Conservation (phyloP, 2,888 invertebrate species). For the Melangyna quadrimaculata region DNA sequence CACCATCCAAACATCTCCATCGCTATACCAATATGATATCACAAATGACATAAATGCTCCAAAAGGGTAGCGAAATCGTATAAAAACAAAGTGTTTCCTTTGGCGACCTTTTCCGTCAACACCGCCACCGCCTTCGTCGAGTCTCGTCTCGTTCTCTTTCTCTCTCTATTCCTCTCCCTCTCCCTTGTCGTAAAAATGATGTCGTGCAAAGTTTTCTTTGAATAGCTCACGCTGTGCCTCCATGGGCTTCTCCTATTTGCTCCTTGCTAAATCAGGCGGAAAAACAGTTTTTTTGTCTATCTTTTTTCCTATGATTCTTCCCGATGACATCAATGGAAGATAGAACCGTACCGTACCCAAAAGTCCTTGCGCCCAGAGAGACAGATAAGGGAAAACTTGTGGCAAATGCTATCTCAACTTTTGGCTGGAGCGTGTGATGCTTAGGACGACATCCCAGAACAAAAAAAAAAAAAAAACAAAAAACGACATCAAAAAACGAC, state of each 20-base stretch:
- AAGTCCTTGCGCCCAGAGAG: constrained; percentile 20
- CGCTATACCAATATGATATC: constrained; percentile 40
- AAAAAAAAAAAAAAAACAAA: background rate
- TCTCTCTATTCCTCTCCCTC: background rate
- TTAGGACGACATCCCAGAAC: constrained; percentile 8
- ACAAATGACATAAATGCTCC: constrained; percentile 56
- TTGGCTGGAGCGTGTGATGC: constrained; percentile 52
- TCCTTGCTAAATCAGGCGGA: constrained; percentile 65
- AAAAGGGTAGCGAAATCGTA: constrained; percentile 38
- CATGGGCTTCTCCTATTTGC: constrained; percentile 40
- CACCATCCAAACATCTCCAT: constrained; percentile 18
- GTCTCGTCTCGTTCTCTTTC: no score
- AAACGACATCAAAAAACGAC: background rate
- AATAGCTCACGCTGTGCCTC: constrained; percentile 36
- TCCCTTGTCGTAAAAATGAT: constrained; percentile 40
- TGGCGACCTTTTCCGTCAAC: constrained; percentile 48
- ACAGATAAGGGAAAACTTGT: constrained; percentile 66
- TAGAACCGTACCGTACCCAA: background rate
- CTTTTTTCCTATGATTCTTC: background rate
- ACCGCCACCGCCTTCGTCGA: background rate
- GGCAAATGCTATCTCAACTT: constrained; percentile 69
- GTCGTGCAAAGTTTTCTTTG: constrained; percentile 46
- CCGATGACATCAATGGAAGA: background rate
- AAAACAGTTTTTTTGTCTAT: constrained; percentile 31
- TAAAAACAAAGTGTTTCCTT: constrained; percentile 67